Evolutionary conservation across 2,888 invertebrate species (phyloP).

Genomic region (Pandemis heparana): DNA sequence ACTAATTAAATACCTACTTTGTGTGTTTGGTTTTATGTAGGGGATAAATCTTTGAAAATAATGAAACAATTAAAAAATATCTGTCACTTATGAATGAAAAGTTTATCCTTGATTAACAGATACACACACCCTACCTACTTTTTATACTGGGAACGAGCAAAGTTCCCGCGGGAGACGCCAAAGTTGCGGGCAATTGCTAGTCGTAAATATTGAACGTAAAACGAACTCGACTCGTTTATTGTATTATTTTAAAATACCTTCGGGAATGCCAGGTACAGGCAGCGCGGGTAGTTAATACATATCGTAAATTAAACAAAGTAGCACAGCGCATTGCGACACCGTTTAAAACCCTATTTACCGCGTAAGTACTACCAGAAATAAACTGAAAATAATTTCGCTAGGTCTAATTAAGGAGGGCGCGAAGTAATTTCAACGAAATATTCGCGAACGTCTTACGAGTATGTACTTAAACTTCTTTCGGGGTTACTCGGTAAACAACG

Average conservation of each 20-base stretch:
- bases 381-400: conserved; percentile 28
- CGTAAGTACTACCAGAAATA: conserved; percentile 1
- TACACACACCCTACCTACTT: too few species aligned
- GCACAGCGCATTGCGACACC: conserved; percentile 14
- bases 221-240: not conserved
- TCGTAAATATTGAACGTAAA: not conserved
- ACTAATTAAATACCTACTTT: too few species aligned
- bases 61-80: too few species aligned
- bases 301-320: conserved; percentile 7
- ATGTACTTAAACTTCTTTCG: conserved; percentile 36
- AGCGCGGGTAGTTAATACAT: not conserved
- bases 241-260: not conserved
- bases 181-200: too few species aligned
- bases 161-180: too few species aligned
- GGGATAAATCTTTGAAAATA: too few species aligned
- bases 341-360: conserved; percentile 3
- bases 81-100: too few species aligned
- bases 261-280: not conserved
- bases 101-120: too few species aligned
- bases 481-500: conserved; percentile 35
- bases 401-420: conserved; percentile 14
- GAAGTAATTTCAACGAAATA: conserved; percentile 21
- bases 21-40: too few species aligned
- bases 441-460: conserved; percentile 30
- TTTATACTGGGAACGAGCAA: too few species aligned